Base-by-base conservation (phyloP, 2,113 vertebrate genomes). In the Numenius arquata region DNA sequence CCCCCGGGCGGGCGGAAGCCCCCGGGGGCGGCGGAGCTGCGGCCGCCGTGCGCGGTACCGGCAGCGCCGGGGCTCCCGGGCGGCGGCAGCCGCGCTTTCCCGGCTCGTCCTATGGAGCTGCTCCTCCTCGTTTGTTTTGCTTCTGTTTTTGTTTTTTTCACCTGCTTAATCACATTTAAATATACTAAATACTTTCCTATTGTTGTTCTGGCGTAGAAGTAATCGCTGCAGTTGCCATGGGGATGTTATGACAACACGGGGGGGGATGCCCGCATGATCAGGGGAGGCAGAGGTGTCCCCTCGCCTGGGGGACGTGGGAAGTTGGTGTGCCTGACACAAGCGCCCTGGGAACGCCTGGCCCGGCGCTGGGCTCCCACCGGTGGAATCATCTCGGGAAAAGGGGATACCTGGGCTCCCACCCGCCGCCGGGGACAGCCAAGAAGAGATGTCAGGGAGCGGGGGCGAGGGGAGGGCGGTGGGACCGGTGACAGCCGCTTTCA, bases 141-240 rank as follows among this genome's bases (percentile, higher is more conserved):
- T 34, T 32, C 11, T 43, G 19, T 47, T 23, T 26, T 36, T 36
- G 23, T 59, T 34, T 17, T 26, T 70, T 27, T 73, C 95, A 91
- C 85, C 67, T 82, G 75, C 85, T 94, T 91, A 80, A 62, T 70
- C 89, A 85, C 90, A 70, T 93, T 88, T 79, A 79, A 95, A 85
- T 85, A 50, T 83, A 88, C 65, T 73, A 89, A 89, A 91, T 66
- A 79, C 74, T 88, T 94, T 88, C 88, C 81, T n/a, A 41, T 65
- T 88, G 87, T 78, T 18, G 53, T 22, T 27, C 82, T 14, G 85
- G 67, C 59, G 6, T 0, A 26, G 82, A 52, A 76, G 85, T 5
- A 26, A 30, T 76, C 26, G 85, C 67, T 26, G 93, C 72, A 2
- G 95, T 92, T 94, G 82, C 93, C 76, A 90, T 94, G 88, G 92